Percentiles rank a stretch among this genome's conserved stretches.
phyloP scores from a whole-genome alignment of 2,113 vertebrate genomes.

The Vicugna pacos region DNA sequence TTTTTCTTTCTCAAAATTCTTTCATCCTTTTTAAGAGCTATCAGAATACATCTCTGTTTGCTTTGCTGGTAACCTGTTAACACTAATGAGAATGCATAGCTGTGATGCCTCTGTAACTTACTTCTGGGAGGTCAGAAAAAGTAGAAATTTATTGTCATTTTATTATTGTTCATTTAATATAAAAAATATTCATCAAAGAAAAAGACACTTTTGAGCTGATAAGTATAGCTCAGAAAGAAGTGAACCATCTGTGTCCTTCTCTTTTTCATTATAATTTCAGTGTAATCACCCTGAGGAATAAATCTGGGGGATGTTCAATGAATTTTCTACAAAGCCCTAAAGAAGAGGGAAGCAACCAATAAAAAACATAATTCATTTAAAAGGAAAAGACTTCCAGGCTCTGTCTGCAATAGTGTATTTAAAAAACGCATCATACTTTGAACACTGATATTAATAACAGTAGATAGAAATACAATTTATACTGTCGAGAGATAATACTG shows the following conservation, averaged over 20 bases:
- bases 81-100: not conserved
- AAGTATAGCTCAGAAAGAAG: not conserved
- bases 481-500: not conserved
- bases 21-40: not conserved
- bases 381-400: not conserved
- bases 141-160: not conserved
- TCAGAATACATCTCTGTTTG: not conserved
- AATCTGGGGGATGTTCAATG: not conserved
- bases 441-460: not conserved
- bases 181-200: constrained; percentile 12
- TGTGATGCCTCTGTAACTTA: not conserved
- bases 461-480: constrained; percentile 1
- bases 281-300: not conserved
- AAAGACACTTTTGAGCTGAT: not conserved
- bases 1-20: not conserved
- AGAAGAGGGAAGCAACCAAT: not conserved
- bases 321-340: constrained; percentile 29
- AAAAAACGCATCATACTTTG: not conserved
- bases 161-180: constrained; percentile 42
- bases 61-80: not conserved
- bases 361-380: constrained; percentile 23
- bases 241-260: not conserved
- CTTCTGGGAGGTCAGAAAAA: not conserved
- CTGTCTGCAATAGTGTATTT: not conserved
- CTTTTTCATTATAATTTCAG: constrained; percentile 46